These are phyloP conservation scores for Nylanderia fulva DNA, from an alignment of 1,140 invertebrate species.

Conservation along the genomic window DNA sequence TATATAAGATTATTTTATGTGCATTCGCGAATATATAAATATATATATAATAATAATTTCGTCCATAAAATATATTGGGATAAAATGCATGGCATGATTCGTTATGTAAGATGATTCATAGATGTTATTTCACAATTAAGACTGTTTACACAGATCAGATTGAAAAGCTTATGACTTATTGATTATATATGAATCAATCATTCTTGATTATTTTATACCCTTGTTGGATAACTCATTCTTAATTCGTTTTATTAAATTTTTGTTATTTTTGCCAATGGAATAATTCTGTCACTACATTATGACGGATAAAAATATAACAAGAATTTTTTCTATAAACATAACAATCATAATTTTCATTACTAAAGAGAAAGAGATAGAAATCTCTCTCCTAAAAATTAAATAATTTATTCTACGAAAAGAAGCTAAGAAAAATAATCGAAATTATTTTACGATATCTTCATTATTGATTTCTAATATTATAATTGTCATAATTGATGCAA, in stretches of 20 bases:
- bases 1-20: background rate
- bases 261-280: background rate
- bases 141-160: background rate
- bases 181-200: background rate
- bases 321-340: background rate
- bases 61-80: background rate
- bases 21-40: background rate
- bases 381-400: background rate
- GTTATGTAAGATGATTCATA: conserved; percentile 2
- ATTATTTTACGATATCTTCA: background rate
- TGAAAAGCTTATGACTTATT: background rate
- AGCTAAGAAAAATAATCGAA: background rate
- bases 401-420: background rate
- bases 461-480: background rate
- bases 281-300: conserved; percentile 13
- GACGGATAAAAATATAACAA: background rate
- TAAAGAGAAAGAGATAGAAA: too few species aligned
- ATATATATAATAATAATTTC: background rate
- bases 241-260: background rate
- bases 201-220: background rate
- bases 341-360: background rate
- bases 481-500: background rate
- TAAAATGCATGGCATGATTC: background rate
- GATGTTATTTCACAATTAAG: background rate
- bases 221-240: background rate